Evolutionary conservation across 2,888 invertebrate species (phyloP).

Genomic region (Tribolium freemani): DNA sequence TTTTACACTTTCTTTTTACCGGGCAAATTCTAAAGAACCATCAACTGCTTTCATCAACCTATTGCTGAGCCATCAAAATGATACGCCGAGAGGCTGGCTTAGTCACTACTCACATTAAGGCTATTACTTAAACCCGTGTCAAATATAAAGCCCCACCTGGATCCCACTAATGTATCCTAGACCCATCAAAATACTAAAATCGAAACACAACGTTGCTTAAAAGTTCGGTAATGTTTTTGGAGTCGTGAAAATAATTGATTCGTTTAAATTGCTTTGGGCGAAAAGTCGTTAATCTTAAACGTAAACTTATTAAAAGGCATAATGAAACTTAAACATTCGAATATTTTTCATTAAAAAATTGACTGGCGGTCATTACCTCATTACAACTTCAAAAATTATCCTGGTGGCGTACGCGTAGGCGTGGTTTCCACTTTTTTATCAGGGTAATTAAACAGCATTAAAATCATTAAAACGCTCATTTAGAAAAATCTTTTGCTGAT

Average conservation of each 20-base stretch:
- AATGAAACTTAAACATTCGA: constrained; percentile 23
- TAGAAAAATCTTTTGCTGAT: not conserved
- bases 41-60: constrained; percentile 45
- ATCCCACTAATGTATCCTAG: constrained; percentile 16
- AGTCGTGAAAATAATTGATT: constrained; percentile 22
- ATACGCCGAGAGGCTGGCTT: constrained; percentile 45
- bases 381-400: not conserved
- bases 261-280: constrained; percentile 34
- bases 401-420: too few relatives aligned
- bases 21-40: constrained; percentile 45
- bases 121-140: constrained; percentile 39
- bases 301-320: constrained; percentile 33
- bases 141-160: constrained; percentile 39
- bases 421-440: too few relatives aligned
- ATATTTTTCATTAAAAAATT: constrained; percentile 8
- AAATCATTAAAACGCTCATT: too few relatives aligned
- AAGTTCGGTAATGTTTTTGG: constrained; percentile 1
- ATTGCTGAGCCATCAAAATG: constrained; percentile 47
- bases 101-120: constrained; percentile 45
- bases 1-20: constrained; percentile 43
- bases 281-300: constrained; percentile 38
- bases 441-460: too few relatives aligned
- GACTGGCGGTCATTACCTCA: not conserved
- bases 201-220: constrained; percentile 29
- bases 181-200: constrained; percentile 14